phyloP scores from a whole-genome alignment of 1,140 invertebrate species.

The Melanaphis sacchari region DNA sequence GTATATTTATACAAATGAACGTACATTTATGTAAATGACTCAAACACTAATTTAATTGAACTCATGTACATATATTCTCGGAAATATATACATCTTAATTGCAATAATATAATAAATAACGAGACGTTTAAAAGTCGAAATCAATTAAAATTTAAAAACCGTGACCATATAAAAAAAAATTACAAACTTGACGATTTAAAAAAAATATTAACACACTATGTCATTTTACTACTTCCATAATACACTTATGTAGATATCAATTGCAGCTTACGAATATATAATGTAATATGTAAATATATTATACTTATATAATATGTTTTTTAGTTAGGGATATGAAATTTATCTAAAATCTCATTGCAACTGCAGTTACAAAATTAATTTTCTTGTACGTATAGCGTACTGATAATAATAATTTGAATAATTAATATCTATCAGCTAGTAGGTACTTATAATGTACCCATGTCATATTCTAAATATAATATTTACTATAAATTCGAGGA shows the following conservation, averaged over 20 bases:
- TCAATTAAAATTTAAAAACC: slow-evolving; percentile 15
- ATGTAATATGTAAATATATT: too few species aligned
- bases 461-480: not conserved
- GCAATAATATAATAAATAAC: not conserved
- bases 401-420: not conserved
- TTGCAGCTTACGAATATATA: not conserved
- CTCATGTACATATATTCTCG: not conserved
- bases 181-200: not conserved
- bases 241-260: not conserved
- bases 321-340: not conserved
- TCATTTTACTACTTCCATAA: not conserved
- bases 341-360: not conserved
- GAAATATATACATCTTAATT: not conserved
- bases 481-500: not conserved
- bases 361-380: not conserved
- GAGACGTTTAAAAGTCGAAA: not conserved
- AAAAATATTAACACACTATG: not conserved
- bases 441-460: too few species aligned
- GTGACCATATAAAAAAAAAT: not conserved
- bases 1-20: not conserved
- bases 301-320: not conserved
- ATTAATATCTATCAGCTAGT: not conserved
- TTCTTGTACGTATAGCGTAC: not conserved
- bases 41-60: not conserved
- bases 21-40: not conserved